Percentiles rank a stretch among this genome's conserved stretches.
phyloP scores from a whole-genome alignment of 2,797 vertebrate species.

The Danio aesculapii region DNA sequence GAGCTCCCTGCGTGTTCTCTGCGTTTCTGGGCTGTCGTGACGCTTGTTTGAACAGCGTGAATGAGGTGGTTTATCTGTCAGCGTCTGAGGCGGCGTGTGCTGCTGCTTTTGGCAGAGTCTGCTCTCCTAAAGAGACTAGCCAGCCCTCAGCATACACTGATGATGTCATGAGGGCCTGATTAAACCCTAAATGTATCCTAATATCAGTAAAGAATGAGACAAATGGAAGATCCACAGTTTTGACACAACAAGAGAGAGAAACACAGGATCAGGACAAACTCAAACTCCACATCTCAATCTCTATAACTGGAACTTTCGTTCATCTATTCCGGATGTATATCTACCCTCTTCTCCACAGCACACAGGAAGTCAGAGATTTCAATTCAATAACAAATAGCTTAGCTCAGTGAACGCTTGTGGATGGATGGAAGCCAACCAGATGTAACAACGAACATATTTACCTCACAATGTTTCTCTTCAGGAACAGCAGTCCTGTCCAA shows the following conservation, averaged over 20 bases:
- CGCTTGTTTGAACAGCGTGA: conserved; percentile 43
- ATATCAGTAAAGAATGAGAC: background rate
- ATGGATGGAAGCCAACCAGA: conserved; percentile 5
- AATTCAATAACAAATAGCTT: conserved; percentile 48
- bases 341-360: conserved; percentile 21
- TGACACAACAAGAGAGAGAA: background rate
- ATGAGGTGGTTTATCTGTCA: conserved; percentile 57
- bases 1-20: conserved; percentile 25
- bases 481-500: background rate
- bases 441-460: conserved; percentile 6
- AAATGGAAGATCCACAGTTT: background rate
- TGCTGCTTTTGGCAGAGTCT: conserved; percentile 51
- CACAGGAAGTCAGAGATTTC: conserved; percentile 35
- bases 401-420: background rate
- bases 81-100: conserved; percentile 48
- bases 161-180: conserved; percentile 54
- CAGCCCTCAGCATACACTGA: conserved; percentile 44
- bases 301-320: conserved; percentile 20
- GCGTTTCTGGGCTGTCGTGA: conserved; percentile 29
- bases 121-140: conserved; percentile 47
- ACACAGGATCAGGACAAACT: background rate
- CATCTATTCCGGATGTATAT: conserved; percentile 18
- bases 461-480: background rate
- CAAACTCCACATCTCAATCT: background rate
- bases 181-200: conserved; percentile 31